phyloP scores from a whole-genome alignment of 2,113 vertebrate genomes.

The Anoura caudifer region DNA sequence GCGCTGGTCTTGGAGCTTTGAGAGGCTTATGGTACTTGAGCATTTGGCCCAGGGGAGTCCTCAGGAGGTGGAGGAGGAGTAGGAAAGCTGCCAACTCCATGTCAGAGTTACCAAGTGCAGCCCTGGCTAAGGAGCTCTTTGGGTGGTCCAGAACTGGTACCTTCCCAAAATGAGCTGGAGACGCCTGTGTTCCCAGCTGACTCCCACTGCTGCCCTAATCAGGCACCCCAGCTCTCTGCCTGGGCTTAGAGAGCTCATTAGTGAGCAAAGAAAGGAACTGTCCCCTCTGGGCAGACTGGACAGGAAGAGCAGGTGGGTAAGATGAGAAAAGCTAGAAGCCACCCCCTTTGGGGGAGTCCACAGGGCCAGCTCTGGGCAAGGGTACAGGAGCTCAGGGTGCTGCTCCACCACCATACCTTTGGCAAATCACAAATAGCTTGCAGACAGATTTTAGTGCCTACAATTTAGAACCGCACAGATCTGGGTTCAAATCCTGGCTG shows the following conservation, averaged over 20 bases:
- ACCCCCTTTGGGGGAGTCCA: not conserved
- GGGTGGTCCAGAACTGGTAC: slow-evolving; percentile 60
- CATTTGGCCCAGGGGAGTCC: not conserved
- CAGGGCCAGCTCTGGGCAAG: too few species aligned
- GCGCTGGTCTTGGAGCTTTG: not conserved
- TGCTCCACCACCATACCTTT: rapidly evolving
- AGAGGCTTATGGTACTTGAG: slow-evolving; percentile 12
- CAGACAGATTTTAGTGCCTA: not conserved
- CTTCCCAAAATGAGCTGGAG: slow-evolving; percentile 58
- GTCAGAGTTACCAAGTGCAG: slow-evolving; percentile 24
- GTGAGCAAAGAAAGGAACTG: not conserved
- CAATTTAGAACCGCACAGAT: not conserved
- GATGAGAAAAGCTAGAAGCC: not conserved
- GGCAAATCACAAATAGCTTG: not conserved
- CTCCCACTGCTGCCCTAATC: not conserved
- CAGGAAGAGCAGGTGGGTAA: not conserved
- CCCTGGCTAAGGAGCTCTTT: not conserved
- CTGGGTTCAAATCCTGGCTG: not conserved
- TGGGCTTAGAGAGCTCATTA: slow-evolving; percentile 28
- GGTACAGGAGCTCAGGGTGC: not conserved
- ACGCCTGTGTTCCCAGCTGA: not conserved
- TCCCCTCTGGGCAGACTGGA: not conserved
- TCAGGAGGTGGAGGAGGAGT: not conserved
- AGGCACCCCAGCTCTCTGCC: not conserved
- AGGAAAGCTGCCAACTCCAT: slow-evolving; percentile 52